These are phyloP conservation scores for Callopanchax toddi DNA, from an alignment of 2,113 vertebrate genomes.

Conservation along the genomic window DNA sequence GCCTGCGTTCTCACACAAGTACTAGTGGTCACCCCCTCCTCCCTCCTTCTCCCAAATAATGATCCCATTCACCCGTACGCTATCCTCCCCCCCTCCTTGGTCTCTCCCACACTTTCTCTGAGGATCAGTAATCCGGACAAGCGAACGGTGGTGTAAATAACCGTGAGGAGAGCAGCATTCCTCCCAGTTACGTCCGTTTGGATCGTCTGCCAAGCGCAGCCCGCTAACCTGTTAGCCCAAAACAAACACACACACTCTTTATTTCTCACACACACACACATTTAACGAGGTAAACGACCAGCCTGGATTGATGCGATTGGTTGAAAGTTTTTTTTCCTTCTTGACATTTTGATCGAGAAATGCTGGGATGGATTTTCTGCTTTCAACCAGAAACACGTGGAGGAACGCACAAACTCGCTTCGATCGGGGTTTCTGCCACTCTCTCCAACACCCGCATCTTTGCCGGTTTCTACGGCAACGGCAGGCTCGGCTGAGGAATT, in stretches of 20 bases:
- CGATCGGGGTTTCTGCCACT: constrained; percentile 31
- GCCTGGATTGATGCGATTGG: constrained; percentile 49
- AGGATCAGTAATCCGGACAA: constrained; percentile 64
- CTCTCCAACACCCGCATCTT: constrained; percentile 50
- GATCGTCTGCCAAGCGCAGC: constrained; percentile 53
- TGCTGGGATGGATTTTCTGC: constrained; percentile 36
- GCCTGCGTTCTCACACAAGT: constrained; percentile 58
- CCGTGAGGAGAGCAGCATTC: constrained; percentile 55
- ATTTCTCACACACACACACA: constrained; percentile 20
- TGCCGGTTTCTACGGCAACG: constrained; percentile 72
- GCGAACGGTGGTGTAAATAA: constrained; percentile 56
- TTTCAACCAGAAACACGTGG: constrained; percentile 3
- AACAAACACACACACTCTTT: not conserved
- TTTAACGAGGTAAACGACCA: constrained; percentile 48
- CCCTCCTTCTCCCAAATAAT: constrained; percentile 63
- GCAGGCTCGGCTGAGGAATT: constrained; percentile 62
- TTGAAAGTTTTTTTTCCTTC: constrained; percentile 11
- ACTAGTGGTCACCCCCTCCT: constrained; percentile 64
- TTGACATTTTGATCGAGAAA: not conserved
- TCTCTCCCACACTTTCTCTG: constrained; percentile 49
- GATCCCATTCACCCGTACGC: constrained; percentile 63
- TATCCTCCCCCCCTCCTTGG: constrained; percentile 1
- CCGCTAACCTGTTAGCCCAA: constrained; percentile 39
- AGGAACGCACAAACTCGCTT: constrained; percentile 26
- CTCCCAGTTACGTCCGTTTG: constrained; percentile 58